These are phyloP conservation scores for Taurulus bubalis DNA, from an alignment of 2,113 vertebrate species.

Conservation along the genomic window DNA sequence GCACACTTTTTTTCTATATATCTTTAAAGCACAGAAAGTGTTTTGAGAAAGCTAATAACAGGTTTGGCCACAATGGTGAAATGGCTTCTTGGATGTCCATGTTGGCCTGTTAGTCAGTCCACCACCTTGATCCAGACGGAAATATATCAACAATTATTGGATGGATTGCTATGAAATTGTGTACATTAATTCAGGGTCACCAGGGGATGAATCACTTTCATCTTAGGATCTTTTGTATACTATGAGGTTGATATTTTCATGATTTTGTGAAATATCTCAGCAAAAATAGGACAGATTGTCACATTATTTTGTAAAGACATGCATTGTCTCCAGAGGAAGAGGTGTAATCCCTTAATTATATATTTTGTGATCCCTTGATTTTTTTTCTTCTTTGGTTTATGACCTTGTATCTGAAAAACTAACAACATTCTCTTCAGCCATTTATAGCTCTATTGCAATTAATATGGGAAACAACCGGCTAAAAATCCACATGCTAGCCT, in stretches of 20 bases:
- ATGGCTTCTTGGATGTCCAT: not conserved
- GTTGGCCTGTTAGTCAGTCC: not conserved
- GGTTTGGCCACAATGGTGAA: not conserved
- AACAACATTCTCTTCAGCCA: not conserved
- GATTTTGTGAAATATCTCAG: not conserved
- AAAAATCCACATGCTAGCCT: not conserved
- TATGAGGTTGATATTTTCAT: not conserved
- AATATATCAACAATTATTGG: not conserved
- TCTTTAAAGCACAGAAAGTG: not conserved
- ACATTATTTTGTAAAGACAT: not conserved
- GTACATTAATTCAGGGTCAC: not conserved
- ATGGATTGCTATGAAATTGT: not conserved
- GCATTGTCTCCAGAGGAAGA: not conserved
- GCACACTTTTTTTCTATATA: not conserved
- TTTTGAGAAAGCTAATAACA: not conserved
- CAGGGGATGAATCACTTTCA: not conserved
- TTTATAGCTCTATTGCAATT: not conserved
- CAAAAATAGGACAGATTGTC: not conserved
- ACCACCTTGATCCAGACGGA: not conserved
- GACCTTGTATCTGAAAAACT: not conserved
- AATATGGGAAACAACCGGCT: not conserved
- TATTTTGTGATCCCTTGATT: not conserved
- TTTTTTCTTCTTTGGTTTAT: not conserved
- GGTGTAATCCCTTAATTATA: not conserved
- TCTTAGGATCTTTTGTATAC: not conserved